Conservation (phyloP, 37 sponge, comb jelly and placozoan genomes). For the Crambe crambe region DNA sequence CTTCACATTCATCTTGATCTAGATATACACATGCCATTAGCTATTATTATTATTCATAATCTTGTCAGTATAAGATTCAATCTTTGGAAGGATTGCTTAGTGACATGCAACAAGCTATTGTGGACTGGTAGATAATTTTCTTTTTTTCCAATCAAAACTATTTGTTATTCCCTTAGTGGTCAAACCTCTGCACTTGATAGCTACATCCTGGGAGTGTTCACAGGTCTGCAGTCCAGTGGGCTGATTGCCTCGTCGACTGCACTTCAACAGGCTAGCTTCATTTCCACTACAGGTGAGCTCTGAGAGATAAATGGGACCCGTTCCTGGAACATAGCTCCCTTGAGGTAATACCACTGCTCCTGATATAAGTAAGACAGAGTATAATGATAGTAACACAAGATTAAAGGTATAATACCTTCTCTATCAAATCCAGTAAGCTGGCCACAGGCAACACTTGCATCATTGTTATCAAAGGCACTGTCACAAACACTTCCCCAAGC, state of each 20-base stretch:
- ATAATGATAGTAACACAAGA: background rate
- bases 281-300: slow-evolving; percentile 16
- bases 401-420: background rate
- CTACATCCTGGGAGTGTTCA: slow-evolving; percentile 32
- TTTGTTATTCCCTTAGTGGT: background rate
- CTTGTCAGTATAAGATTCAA: too few species aligned
- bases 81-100: background rate
- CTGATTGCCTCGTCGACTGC: background rate
- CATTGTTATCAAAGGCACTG: slow-evolving; percentile 6
- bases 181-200: slow-evolving; percentile 23
- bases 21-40: background rate
- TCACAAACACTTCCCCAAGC: slow-evolving; percentile 42
- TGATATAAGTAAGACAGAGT: too few species aligned
- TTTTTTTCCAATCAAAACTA: background rate
- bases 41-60: background rate
- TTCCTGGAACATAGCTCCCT: background rate
- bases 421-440: slow-evolving; percentile 9
- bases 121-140: background rate
- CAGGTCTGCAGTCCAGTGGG: slow-evolving; percentile 24
- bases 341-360: background rate
- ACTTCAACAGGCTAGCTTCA: slow-evolving; percentile 19
- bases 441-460: slow-evolving; percentile 27
- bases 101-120: too few species aligned
- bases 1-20: slow-evolving; percentile 41
- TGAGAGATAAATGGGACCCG: slow-evolving; percentile 37